Evolutionary conservation across 2,888 invertebrate genomes (phyloP).

Genomic region (Cephus spinipes): DNA sequence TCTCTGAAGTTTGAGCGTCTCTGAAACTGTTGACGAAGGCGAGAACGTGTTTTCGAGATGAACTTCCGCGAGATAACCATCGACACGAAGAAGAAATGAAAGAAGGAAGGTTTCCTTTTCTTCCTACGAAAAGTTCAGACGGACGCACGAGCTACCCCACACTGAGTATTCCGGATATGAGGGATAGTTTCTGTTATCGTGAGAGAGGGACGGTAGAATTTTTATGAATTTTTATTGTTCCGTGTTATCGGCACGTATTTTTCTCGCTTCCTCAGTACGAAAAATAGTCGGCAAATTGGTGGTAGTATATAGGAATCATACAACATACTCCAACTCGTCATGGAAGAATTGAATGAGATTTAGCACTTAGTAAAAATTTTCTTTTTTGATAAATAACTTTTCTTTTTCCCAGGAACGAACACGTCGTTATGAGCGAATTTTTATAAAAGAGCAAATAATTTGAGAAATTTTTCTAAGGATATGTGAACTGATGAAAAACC

Average conservation of each 20-base stretch:
- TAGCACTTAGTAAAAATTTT: neutral
- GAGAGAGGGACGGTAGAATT: constrained; percentile 3
- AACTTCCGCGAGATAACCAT: neutral
- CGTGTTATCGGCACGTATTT: neutral
- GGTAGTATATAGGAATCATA: neutral
- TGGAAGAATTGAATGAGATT: neutral
- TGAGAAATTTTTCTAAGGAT: neutral
- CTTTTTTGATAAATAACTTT: too few species aligned
- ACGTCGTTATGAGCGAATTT: too few species aligned
- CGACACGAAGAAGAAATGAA: neutral
- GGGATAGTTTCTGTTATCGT: neutral
- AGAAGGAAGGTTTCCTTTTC: neutral
- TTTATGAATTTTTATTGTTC: neutral
- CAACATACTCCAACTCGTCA: neutral
- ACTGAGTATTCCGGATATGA: neutral
- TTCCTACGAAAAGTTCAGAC: neutral
- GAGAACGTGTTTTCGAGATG: constrained; percentile 34
- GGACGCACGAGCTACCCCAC: neutral
- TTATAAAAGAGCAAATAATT: neutral
- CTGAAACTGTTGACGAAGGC: constrained; percentile 29
- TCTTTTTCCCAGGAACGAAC: too few species aligned
- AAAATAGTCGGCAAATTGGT: neutral
- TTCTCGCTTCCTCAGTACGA: neutral
- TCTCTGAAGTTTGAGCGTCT: neutral
- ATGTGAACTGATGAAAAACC: neutral